Evolutionary conservation across 2,888 invertebrate genomes (phyloP).

Genomic region (Drosophila engyochracea): DNA sequence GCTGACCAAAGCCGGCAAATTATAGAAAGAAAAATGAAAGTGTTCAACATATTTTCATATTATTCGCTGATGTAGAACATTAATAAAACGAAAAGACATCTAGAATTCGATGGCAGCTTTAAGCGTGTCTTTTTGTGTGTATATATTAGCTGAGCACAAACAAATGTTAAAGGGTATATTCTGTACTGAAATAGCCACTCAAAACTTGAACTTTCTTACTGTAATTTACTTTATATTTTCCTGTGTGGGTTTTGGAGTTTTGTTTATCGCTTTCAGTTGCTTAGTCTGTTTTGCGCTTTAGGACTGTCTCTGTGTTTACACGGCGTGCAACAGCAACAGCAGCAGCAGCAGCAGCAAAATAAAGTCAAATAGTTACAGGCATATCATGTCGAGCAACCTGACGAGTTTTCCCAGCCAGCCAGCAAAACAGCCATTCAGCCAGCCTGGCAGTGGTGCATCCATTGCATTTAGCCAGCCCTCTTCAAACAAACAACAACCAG

Average conservation of each 20-base stretch:
- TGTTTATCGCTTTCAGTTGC: conserved; percentile 45
- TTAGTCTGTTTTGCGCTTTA: conserved; percentile 22
- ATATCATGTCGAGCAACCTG: conserved; percentile 67
- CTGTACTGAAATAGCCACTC: not conserved
- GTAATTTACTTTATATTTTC: not conserved
- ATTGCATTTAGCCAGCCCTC: conserved; percentile 36
- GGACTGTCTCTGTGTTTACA: conserved; percentile 51
- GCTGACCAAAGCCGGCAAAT: not conserved
- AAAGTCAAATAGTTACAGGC: conserved; percentile 76
- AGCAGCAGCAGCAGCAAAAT: conserved; percentile 58
- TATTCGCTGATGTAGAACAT: not conserved
- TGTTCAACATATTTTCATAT: not conserved
- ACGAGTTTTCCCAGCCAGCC: conserved; percentile 48
- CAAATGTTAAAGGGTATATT: conserved; percentile 10
- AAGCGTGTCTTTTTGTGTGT: not conserved
- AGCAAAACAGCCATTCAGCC: conserved; percentile 18
- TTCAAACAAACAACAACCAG: conserved; percentile 30
- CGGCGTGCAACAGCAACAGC: conserved; percentile 43
- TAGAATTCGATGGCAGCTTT: not conserved
- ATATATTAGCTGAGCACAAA: not conserved
- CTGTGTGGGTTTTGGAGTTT: conserved; percentile 24
- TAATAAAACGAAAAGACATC: not conserved
- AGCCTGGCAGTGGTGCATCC: conserved; percentile 32
- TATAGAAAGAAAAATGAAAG: not conserved
- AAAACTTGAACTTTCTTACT: not conserved